Base-by-base conservation (phyloP, 2,113 vertebrate species). In the Clarias batrachus region DNA sequence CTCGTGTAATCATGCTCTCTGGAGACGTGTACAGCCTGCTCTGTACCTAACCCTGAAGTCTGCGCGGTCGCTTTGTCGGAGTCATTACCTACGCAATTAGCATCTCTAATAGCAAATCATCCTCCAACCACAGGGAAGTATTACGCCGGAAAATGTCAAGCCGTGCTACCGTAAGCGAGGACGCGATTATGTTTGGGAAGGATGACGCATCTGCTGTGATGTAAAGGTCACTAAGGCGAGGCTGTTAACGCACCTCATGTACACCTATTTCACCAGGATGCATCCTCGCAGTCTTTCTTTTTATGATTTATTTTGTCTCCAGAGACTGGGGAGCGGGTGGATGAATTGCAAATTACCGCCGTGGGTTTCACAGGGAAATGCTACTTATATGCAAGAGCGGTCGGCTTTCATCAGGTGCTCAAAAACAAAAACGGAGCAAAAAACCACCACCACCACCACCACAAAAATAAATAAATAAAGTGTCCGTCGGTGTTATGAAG, bases 21-120 rank as follows among this genome's bases (percentile, higher is more conserved):
- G 59, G 90, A 93, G 92, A 89, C 87, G 89, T 85, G 90, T 92
- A 90, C 91, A 91, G 91, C 85, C 81, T 89, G 89, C 88, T 91
- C 91, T 92, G 89, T 91, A 80, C 85, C 91, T 89, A 88, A 82
- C 91, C 86, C 85, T 37, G 88, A 92, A 91, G 87, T 66, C 33
- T 84, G 86, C 86, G 91, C 89, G 85, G 87, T 85, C 86, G 90
- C 91, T 89, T 30, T 62, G 37, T 81, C 90, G 91, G 91, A 92
- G 88, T 93, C 91, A 93, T 93, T 94, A 93, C 90, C 92, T 92
- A 85, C 86, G 66, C 63, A 89, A 81, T 91, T 92, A 92, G 90
- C 76, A 82, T 86, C 82, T 48, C 84, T 88, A 91, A 93, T 87
- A 83, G 90, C 86, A 90, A 48, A 91, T 91, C 91, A 92, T 86